A percentile compares a stretch with the other conserved stretches of the same genome.
Conservation (phyloP, 2,113 vertebrate species). For the Paralichthys olivaceus region DNA sequence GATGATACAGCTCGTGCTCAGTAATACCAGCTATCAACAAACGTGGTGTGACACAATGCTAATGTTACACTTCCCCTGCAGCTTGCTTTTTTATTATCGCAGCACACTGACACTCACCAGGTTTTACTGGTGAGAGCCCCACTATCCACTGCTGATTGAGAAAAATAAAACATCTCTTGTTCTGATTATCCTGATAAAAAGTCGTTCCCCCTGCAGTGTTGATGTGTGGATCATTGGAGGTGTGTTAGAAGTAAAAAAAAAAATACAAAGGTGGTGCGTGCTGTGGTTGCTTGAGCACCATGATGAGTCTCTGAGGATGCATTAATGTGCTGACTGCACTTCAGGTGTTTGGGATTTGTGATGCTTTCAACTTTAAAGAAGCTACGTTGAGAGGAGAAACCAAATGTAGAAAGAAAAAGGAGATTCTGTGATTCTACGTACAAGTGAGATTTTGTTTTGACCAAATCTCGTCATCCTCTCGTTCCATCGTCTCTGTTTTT, state of each 20-base stretch:
- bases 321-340: slow-evolving; percentile 22
- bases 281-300: slow-evolving; percentile 15
- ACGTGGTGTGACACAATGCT: not conserved
- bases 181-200: not conserved
- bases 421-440: not conserved
- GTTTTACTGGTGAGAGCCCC: no score
- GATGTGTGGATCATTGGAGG: not conserved
- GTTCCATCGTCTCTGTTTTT: not conserved
- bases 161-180: not conserved
- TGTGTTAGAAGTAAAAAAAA: slow-evolving; percentile 33
- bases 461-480: slow-evolving; percentile 3
- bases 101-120: no score
- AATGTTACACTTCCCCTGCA: not conserved
- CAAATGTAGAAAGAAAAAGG: not conserved
- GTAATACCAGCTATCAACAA: not conserved
- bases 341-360: slow-evolving; percentile 19
- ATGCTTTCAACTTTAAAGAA: not conserved
- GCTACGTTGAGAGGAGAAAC: not conserved
- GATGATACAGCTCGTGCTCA: not conserved
- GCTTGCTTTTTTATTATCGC: no score
- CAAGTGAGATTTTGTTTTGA: slow-evolving; percentile 8
- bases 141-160: not conserved
- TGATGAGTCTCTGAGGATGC: slow-evolving; percentile 14
- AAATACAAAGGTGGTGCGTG: slow-evolving; percentile 1
- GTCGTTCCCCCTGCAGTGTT: not conserved